Base-by-base conservation (phyloP, 2,888 invertebrate species). In the Antitype chi region DNA sequence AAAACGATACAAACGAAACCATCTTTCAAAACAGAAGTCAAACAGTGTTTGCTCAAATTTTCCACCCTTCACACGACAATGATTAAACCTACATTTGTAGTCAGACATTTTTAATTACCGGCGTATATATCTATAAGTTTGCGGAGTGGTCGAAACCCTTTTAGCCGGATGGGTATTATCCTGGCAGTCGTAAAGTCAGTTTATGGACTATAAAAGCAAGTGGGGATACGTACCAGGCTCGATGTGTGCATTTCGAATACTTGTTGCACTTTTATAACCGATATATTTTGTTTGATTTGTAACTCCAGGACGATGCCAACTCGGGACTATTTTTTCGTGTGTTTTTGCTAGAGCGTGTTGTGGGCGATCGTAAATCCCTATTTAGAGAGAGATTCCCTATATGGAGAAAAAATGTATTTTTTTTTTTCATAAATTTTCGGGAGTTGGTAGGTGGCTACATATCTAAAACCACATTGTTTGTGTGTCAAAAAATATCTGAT, bases 191-290 rank as follows among this genome's bases (percentile, higher is more conserved):
- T 96, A 96, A 96, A 96, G 85, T 81, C 88, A 86, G 89, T 96
- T 96, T 96, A 96, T 94, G 87, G 93, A 80, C 94, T 91, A 96
- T 96, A 96, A 96, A 96, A 91, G 92, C 96, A 95, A 96, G 96
- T 96, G 95, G 94, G 94, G 95, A 96, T 94, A 94, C 90, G 90
- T 90, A 91, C 90, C 90, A 89, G 90, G 87, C 90, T 91, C 69
- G 70, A 79, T 83, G 92, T 91, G 91, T 93, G 93, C 94, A 92
- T 94, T 95, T 93, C 94, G 92, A 92, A 94, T 96, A 96, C 96
- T 96, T 96, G 96, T 96, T 96, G 96, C 96, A 94, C 89, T 96
- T 96, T 96, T 96, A 96, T 94, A 95, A 94, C 95, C 96, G 94
- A 96, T 96, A 96, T 96, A 96, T 95, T 95, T 92, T 93, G 93